phyloP scores from a whole-genome alignment of 2,888 invertebrate species.

The Ryuthela nishihirai region DNA sequence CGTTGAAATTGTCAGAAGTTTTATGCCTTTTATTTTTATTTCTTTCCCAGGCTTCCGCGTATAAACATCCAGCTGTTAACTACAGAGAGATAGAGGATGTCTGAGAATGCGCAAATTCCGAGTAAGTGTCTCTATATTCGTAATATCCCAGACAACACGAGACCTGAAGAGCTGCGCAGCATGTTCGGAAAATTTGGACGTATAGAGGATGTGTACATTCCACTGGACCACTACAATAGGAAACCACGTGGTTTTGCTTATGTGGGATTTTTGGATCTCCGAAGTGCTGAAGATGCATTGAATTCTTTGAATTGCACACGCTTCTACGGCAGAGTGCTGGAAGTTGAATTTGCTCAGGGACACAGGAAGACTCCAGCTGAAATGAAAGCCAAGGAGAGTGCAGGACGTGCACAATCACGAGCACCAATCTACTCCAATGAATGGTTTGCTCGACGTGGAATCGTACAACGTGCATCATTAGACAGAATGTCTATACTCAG shows the following conservation, averaged over 20 bases:
- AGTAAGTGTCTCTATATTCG: too few species aligned
- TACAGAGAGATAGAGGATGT: too few species aligned
- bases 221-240: slow-evolving; percentile 53
- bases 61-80: too few species aligned
- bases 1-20: too few species aligned
- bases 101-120: too few species aligned
- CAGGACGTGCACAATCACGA: neutral
- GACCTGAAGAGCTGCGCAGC: slow-evolving; percentile 52
- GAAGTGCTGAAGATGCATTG: slow-evolving; percentile 55
- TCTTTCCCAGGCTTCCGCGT: too few species aligned
- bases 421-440: neutral
- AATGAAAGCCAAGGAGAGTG: slow-evolving; percentile 9
- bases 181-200: slow-evolving; percentile 55
- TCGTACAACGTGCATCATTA: too few species aligned
- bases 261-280: slow-evolving; percentile 55
- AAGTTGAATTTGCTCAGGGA: slow-evolving; percentile 55
- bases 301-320: slow-evolving; percentile 51
- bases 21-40: too few species aligned
- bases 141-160: too few species aligned
- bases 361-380: slow-evolving; percentile 48
- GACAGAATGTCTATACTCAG: too few species aligned
- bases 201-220: slow-evolving; percentile 54
- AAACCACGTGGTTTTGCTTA: slow-evolving; percentile 54
- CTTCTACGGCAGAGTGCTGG: slow-evolving; percentile 52
- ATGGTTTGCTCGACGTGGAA: too few species aligned